Evolutionary conservation across 2,113 vertebrate genomes (phyloP), one percentile per base, ranked within the genome.

Genomic region (Brachionichthys hirsutus): DNA sequence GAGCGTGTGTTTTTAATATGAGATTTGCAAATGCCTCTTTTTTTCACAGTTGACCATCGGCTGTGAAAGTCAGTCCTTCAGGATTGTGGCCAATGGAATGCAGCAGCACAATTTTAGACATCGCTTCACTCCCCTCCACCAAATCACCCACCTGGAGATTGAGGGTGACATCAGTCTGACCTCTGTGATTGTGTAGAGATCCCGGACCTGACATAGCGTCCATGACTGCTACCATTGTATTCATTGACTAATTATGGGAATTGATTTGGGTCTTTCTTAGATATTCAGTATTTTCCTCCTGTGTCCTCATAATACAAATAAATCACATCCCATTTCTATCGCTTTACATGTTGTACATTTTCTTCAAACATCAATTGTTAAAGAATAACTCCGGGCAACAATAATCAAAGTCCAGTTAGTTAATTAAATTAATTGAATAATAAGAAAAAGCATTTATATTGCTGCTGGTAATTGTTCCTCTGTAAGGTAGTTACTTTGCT

Each of bases 1-100:
- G n/a, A n/a, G n/a, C n/a, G n/a, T 6, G 3, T 30, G 24, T 30
- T 17, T 15, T 6, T 15, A 54, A 18, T 24, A 38, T 40, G 19
- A 47, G 3, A 12, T 6, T 17, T 6, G 3, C 9, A 58, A 54
- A 51, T 18, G 2, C 16, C 0, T 6, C 1, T 16, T 12, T 22
- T 62, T 67, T 22, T 50, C 17, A 51, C 85, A 91, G 89, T 3
- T 92, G 68, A 81, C 75, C n/a, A 85, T 92, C 54, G 69, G 64
- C 18, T 91, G 88, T 70, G 87, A 89, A 57, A 71, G 9, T 3
- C 61, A 88, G 0, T 57, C 50, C 53, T 91, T 77, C 76, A 87
- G 75, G 11, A 74, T 92, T 13, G 46, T 87, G 47, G 83, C 49
- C 49, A 89, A 91, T n/a, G 89, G 90, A 38, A 69, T 47, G 18